Percentiles rank a stretch among this genome's conserved stretches.
Evolutionary conservation across 2,888 invertebrate genomes (phyloP).

Genomic region (Polia nebulosa): DNA sequence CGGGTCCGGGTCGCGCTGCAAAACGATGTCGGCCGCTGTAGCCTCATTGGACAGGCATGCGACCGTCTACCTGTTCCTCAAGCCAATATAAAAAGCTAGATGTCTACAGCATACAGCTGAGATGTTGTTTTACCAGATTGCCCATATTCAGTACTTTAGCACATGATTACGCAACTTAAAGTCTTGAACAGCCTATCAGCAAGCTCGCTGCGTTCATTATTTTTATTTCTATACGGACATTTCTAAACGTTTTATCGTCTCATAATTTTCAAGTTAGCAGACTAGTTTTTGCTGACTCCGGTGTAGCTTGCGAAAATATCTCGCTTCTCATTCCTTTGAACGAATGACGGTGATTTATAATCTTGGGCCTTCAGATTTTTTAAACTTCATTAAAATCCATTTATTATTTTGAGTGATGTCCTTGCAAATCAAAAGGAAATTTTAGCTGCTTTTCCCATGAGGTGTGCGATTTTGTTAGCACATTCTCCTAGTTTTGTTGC

Average conservation of each 20-base stretch:
- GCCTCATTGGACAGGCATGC: constrained; percentile 79
- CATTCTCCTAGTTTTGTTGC: background rate
- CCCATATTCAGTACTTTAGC: constrained; percentile 57
- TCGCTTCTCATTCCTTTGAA: constrained; percentile 32
- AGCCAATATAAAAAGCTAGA: constrained; percentile 58
- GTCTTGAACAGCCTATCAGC: constrained; percentile 26
- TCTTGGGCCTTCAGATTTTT: constrained; percentile 3
- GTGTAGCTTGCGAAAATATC: constrained; percentile 32
- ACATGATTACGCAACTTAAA: constrained; percentile 51
- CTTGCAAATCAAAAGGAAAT: background rate
- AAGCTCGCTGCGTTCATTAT: constrained; percentile 27
- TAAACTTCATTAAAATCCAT: constrained; percentile 16
- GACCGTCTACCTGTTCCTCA: constrained; percentile 76
- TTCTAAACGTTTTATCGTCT: constrained; percentile 41
- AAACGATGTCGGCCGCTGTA: constrained; percentile 54
- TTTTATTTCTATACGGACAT: constrained; percentile 38
- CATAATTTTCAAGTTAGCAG: constrained; percentile 47
- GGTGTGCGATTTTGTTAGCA: background rate
- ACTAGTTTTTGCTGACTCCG: constrained; percentile 44
- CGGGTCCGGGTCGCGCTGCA: constrained; percentile 40
- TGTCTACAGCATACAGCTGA: constrained; percentile 61
- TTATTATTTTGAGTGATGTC: constrained; percentile 23
- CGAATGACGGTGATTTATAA: constrained; percentile 44
- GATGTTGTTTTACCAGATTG: constrained; percentile 63
- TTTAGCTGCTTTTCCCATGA: background rate